Base-by-base conservation (phyloP, 2,113 vertebrate genomes). In the Corythoichthys haematopterus region DNA sequence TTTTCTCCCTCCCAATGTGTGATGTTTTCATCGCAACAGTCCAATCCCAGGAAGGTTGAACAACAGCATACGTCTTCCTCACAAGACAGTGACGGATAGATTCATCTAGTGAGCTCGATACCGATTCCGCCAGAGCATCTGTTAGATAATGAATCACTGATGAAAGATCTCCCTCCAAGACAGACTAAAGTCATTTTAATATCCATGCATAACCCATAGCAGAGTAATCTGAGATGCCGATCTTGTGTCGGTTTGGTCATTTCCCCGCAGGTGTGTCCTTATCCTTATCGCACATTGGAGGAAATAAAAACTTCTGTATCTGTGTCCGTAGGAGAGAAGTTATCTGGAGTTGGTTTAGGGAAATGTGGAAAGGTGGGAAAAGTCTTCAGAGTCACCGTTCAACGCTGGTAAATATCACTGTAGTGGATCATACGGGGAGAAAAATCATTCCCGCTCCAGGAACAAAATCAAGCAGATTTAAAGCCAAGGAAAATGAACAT, bases 111-210 rank as follows among this genome's bases (percentile, higher is more conserved):
- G 79, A 83, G 82, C 77, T 79, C 63, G 80, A 87, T 84, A 80
- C 78, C 80, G 73, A 70, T 77, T 85, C 72, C 58, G 76, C 56
- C 74, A 80, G 74, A 81, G 84, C 82, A 77, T 83, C 83, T 67
- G 71, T 71, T 68, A 83, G 87, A 88, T 90, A 89, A 91, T 88
- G 81, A 88, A 85, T 89, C 78, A 81, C 80, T 82, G 85, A 90
- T 84, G 74, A 82, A 87, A 82, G 77, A 88, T 89, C 87, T 84
- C 60, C 47, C 76, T 73, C 55, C 45, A 36, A 77, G 69, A 75
- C 69, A 8, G 14, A 67, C 59, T 64, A 78, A 82, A 80, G 68
- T 83, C 64, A 71, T 84, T 67, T 67, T 78, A 68, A 80, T 65
- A 57, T 69, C 58, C 66, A 10, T 60, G 64, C 71, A 58, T 70